phyloP scores from a whole-genome alignment of 2,113 vertebrate genomes.

The Leptodactylus fuscus region DNA sequence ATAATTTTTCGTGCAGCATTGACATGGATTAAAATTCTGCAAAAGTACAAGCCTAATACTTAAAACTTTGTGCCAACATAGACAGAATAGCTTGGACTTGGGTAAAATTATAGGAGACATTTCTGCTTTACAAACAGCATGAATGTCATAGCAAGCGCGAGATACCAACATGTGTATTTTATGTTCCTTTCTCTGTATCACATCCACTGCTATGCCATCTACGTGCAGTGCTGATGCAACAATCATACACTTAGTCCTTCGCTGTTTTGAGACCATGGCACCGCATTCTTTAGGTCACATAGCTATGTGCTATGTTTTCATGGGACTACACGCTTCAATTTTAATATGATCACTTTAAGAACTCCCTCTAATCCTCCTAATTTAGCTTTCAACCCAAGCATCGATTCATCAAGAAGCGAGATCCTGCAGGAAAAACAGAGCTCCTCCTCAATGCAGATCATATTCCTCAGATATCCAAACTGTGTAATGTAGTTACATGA shows the following conservation, averaged over 20 bases:
- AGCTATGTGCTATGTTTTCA: not conserved
- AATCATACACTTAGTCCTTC: not conserved
- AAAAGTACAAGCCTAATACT: not conserved
- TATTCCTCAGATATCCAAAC: constrained; percentile 33
- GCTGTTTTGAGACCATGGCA: no score
- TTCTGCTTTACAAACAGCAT: no score
- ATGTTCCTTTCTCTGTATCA: not conserved
- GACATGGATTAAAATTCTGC: not conserved
- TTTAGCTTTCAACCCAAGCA: constrained; percentile 3
- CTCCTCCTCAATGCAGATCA: constrained; percentile 57
- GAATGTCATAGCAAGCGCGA: no score
- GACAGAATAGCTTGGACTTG: no score
- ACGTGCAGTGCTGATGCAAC: not conserved
- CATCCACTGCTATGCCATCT: not conserved
- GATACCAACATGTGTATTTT: not conserved
- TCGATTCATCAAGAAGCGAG: not conserved
- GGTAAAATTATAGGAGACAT: no score
- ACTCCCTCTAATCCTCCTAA: constrained; percentile 2
- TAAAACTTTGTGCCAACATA: not conserved
- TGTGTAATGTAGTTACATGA: constrained; percentile 20
- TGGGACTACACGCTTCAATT: not conserved
- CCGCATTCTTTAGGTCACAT: not conserved
- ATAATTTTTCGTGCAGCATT: no score
- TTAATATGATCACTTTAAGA: not conserved
- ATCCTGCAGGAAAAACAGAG: constrained; percentile 19